Base-by-base conservation (phyloP, 2,797 vertebrate genomes). In the Enteromius argenteus region DNA sequence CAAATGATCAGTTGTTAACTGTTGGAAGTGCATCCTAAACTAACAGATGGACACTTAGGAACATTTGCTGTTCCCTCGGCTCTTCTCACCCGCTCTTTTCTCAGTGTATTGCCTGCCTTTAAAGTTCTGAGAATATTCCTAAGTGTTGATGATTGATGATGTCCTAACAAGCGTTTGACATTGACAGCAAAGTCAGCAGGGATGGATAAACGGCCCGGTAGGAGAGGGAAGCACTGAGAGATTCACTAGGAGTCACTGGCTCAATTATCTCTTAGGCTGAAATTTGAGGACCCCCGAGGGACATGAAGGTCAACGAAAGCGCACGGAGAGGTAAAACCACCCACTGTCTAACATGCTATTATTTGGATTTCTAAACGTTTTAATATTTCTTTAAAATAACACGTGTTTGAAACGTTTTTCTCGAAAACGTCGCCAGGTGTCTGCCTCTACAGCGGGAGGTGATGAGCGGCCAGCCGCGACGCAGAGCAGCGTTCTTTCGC, bases 131-230 rank as follows among this genome's bases (percentile, higher is more conserved):
- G 93, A 94, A 86, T 94, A 92, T 93, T 94, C 93, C 91, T 94
- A 94, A 95, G 92, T 94, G 91, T 89, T 85, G 74, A 86, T 94
- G 95, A 96, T 95, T 94, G 92, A 95, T 94, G 94, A 83, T 84
- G 89, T 81, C 91, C 94, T 95, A 96, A 96, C 94, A 94, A 96
- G 95, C 94, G 90, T 94, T 93, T 93, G 94, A 96, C 94, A 96
- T 91, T 94, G 93, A 95, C 94, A 94, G 94, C 93, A 67, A 91
- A 93, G 95, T 95, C 95, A 94, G 95, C 94, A 93, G 94, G 94
- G 91, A 92, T 93, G 93, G 88, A 94, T 93, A 95, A 94, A 94
- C 93, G 89, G 91, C 91, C 88, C 92, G 79, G 86, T 91, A 90
- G 92, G 93, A 92, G 90, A 80, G 79, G 87, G 85, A 73, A 66